Base-by-base conservation (phyloP, 1,140 invertebrate genomes). In the Orchesella cincta region DNA sequence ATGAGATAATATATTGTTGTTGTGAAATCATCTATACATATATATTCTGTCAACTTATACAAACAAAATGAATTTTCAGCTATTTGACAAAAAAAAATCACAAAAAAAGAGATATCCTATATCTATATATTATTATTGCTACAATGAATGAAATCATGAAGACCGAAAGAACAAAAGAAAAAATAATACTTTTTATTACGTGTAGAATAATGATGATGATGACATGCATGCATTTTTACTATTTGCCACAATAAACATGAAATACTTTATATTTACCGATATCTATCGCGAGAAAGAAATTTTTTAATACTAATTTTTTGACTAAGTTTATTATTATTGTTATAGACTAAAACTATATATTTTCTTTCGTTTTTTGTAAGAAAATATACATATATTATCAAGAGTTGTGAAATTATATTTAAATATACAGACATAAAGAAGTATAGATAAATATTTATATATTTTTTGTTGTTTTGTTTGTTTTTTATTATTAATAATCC, bases 11-110 rank as follows among this genome's bases (percentile, higher is more conserved):
- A 23, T 57, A 57, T 26, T 57, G 52, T 57, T 57, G 52, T 57
- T 57, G 52, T 57, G 52, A 57, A 57, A 57, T 57, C 52, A 57
- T 57, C 52, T 57, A 57, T 57, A 57, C 23, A 57, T 57, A 14
- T 57, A 57, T 57, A 57, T 57, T 46, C 39, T 46, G 39, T 46
- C 39, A 46, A 46, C 20, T 46, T 20, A 46, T 20, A 46, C 39
- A 46, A 46, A 46, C 39, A 46, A 46, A 46, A 46, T 46, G 20
- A 12, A 46, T 20, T 20, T 12, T 46, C 39, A 46, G 20, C 39
- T 8, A 8, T 46, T 46, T 46, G n/a, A n/a, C n/a, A n/a, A n/a
- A n/a, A n/a, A n/a, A n/a, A n/a, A 46, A 46, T 8, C 18, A 46
- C 39, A 46, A 8, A 46, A 46, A 46, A 8, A 46, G 5, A 46